A percentile compares a stretch with the other conserved stretches of the same genome.
phyloP scores from a whole-genome alignment of 2,797 vertebrate genomes.

The Enteromius thamalakanensis region DNA sequence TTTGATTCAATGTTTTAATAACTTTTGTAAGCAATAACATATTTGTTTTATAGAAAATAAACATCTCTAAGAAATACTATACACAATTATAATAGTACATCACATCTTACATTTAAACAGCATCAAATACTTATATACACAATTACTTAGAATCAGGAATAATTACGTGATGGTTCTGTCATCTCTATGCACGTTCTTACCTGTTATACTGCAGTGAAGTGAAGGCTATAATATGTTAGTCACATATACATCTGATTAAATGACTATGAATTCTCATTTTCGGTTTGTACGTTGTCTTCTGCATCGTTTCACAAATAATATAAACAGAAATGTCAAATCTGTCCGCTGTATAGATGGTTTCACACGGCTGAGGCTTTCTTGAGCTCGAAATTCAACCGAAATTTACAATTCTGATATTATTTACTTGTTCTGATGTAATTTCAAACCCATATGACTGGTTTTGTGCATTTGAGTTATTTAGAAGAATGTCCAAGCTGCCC shows the following conservation, averaged over 20 bases:
- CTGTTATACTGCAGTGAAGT: slow-evolving; percentile 53
- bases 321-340: not conserved
- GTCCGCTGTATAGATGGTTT: not conserved
- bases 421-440: not conserved
- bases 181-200: slow-evolving; percentile 64
- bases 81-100: slow-evolving; percentile 90
- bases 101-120: slow-evolving; percentile 90
- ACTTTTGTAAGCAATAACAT: slow-evolving; percentile 89
- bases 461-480: not conserved
- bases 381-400: not conserved
- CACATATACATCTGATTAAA: slow-evolving; percentile 48
- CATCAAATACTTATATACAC: slow-evolving; percentile 88
- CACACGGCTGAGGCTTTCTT: not conserved
- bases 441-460: not conserved
- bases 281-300: not conserved
- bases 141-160: slow-evolving; percentile 69
- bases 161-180: slow-evolving; percentile 71
- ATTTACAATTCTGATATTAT: not conserved
- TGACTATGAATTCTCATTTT: slow-evolving; percentile 37
- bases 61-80: slow-evolving; percentile 92
- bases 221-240: slow-evolving; percentile 54
- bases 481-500: slow-evolving; percentile 3
- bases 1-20: slow-evolving; percentile 79
- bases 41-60: slow-evolving; percentile 90
- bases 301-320: slow-evolving; percentile 12